Percentiles rank a stretch among this genome's conserved stretches.
These are phyloP conservation scores for Halcyon leucocephala DNA, from an alignment of 2,797 vertebrate species.

Conservation along the genomic window DNA sequence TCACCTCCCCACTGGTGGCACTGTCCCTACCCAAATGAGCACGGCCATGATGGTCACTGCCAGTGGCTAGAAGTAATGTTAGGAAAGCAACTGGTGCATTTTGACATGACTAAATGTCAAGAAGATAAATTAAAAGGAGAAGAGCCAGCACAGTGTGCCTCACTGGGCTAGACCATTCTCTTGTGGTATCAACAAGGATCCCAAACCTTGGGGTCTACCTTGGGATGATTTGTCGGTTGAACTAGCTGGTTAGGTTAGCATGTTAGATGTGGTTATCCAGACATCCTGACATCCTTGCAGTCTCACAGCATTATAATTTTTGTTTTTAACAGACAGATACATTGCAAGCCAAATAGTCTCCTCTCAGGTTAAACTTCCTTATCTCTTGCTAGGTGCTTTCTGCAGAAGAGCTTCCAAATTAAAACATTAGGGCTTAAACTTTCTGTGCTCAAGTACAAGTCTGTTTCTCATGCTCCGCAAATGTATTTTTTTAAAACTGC, in stretches of 20 bases:
- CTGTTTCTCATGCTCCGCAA: slow-evolving; percentile 50
- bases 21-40: not conserved
- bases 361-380: slow-evolving; percentile 43
- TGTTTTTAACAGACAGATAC: not conserved
- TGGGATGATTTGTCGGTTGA: not conserved
- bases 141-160: not conserved
- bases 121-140: not conserved
- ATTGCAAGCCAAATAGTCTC: not conserved
- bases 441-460: slow-evolving; percentile 36
- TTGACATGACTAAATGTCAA: not conserved
- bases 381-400: slow-evolving; percentile 50
- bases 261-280: not conserved
- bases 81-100: not conserved
- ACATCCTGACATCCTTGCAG: not conserved
- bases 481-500: slow-evolving; percentile 20
- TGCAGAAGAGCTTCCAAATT: slow-evolving; percentile 53
- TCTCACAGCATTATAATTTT: not conserved
- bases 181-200: not conserved
- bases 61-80: not conserved
- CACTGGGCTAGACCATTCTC: not conserved
- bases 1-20: not conserved
- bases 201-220: not conserved
- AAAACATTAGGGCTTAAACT: slow-evolving; percentile 58
- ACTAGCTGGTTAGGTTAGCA: not conserved
- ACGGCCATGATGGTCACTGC: not conserved